These are phyloP conservation scores for Lophius americanus DNA, from an alignment of 2,797 vertebrate genomes.

Conservation along the genomic window DNA sequence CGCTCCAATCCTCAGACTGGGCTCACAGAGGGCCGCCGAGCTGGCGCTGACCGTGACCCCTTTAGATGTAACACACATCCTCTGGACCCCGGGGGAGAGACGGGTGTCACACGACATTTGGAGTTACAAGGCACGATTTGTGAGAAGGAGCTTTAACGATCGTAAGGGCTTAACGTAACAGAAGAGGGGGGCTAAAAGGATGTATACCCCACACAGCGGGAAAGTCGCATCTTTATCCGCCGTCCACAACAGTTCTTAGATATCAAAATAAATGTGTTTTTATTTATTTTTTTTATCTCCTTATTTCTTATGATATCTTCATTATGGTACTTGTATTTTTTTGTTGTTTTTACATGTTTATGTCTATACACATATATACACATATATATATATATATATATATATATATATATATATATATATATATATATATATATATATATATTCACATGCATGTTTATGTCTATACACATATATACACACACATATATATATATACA, in stretches of 20 bases:
- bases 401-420: too few species aligned
- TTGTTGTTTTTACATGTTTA: too few species aligned
- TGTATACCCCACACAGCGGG: constrained; percentile 57
- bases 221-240: constrained; percentile 46
- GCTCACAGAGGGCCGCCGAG: constrained; percentile 66
- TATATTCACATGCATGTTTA: too few species aligned
- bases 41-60: constrained; percentile 73
- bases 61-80: constrained; percentile 68
- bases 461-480: too few species aligned
- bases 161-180: constrained; percentile 35
- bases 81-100: constrained; percentile 45
- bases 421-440: too few species aligned
- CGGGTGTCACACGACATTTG: constrained; percentile 48
- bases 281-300: too few species aligned
- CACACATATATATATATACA: too few species aligned
- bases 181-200: constrained; percentile 52
- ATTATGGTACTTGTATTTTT: too few species aligned
- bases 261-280: constrained; percentile 39
- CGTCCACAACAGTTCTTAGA: constrained; percentile 43
- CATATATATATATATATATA: too few species aligned
- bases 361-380: too few species aligned
- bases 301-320: too few species aligned
- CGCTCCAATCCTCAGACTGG: constrained; percentile 64
- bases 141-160: constrained; percentile 27
- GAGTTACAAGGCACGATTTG: constrained; percentile 54